Percentiles rank a stretch among this genome's conserved stretches.
phyloP scores from a whole-genome alignment of 2,113 vertebrate species.

The Callopanchax toddi region DNA sequence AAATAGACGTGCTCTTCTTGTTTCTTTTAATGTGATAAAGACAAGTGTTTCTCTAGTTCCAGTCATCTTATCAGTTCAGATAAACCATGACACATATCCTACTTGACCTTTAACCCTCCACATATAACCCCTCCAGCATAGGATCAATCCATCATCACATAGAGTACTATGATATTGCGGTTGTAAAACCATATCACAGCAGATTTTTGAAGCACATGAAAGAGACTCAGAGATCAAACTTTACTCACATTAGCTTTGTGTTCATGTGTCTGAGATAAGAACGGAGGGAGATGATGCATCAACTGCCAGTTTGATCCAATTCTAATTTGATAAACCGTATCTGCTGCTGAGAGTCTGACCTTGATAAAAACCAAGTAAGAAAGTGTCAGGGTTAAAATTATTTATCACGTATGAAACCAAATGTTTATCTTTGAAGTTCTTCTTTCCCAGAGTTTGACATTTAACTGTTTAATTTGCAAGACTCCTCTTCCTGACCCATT shows the following conservation, averaged over 20 bases:
- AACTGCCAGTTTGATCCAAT: not conserved
- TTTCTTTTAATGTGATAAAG: too few relatives aligned
- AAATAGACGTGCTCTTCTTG: too few relatives aligned
- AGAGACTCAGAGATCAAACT: conserved; percentile 10
- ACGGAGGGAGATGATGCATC: not conserved
- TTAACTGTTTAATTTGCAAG: too few relatives aligned
- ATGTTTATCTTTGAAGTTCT: too few relatives aligned
- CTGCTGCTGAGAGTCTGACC: not conserved
- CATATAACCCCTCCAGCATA: not conserved
- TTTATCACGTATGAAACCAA: too few relatives aligned
- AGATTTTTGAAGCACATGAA: conserved; percentile 6
- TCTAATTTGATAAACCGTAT: conserved; percentile 8
- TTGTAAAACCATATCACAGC: conserved; percentile 2
- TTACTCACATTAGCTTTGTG: conserved; percentile 9
- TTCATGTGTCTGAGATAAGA: conserved; percentile 11
- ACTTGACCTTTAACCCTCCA: conserved; percentile 58
- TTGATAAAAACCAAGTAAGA: not conserved
- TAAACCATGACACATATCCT: conserved; percentile 18
- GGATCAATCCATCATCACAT: too few relatives aligned
- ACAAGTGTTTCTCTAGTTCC: not conserved
- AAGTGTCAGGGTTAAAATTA: too few relatives aligned
- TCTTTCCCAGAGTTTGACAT: too few relatives aligned
- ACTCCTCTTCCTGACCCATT: too few relatives aligned
- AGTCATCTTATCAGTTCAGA: conserved; percentile 52
- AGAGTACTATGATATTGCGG: not conserved